phyloP scores from a whole-genome alignment of 2,797 vertebrate species.

The Myiothlypis coronata region DNA sequence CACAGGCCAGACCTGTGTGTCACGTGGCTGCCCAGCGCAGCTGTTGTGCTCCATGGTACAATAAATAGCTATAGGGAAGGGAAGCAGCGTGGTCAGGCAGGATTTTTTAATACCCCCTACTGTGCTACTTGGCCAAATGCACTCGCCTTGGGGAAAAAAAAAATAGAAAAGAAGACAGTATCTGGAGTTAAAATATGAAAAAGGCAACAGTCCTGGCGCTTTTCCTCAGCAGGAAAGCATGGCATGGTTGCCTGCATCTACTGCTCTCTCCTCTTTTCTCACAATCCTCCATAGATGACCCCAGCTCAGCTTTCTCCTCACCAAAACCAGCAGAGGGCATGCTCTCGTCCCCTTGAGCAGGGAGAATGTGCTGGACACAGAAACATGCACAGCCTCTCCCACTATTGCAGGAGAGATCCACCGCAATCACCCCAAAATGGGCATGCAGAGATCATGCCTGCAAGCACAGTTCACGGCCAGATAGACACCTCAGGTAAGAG shows the following conservation, averaged over 20 bases:
- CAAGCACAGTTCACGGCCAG: not conserved
- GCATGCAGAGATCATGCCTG: not conserved
- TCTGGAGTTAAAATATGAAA: not conserved
- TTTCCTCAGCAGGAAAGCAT: not conserved
- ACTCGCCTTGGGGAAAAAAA: not conserved
- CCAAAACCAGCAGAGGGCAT: not conserved
- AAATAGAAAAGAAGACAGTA: no score
- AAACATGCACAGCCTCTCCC: not conserved
- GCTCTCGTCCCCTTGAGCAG: not conserved
- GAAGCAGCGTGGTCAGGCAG: not conserved
- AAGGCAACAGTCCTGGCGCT: not conserved
- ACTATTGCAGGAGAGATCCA: not conserved
- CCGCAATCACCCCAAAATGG: not conserved
- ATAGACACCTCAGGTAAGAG: constrained; percentile 41
- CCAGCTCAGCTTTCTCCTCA: fast-evolving
- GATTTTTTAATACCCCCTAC: not conserved
- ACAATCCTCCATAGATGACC: not conserved
- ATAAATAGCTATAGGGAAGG: constrained; percentile 50
- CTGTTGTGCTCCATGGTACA: constrained; percentile 36
- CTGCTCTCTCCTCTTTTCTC: not conserved
- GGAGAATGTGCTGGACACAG: fast-evolving
- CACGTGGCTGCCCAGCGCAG: constrained; percentile 39
- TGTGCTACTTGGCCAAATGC: not conserved
- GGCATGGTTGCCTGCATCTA: not conserved
- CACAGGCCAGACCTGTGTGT: constrained; percentile 6